Base-by-base conservation (phyloP, 2,113 vertebrate species). In the Lamprologus speciosus region DNA sequence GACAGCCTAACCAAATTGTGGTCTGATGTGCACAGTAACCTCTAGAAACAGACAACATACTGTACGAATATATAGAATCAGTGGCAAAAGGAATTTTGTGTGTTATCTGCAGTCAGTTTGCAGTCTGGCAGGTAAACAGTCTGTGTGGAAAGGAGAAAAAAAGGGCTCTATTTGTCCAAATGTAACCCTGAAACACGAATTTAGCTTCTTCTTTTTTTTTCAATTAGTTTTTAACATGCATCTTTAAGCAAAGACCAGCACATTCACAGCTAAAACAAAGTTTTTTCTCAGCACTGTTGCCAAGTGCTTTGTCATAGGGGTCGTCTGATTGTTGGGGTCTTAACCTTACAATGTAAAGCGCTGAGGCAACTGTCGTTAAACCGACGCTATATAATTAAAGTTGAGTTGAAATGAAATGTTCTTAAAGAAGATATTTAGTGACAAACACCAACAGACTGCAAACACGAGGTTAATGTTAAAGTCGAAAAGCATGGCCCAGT, bases 41-140 rank as follows among this genome's bases (percentile, higher is more conserved):
- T 50, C 6, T 28, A 47, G 21, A 47, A 28, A 75, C 70, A 75
- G 40, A 47, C 21, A 47, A 10, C 14, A 28, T 10, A 17, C 40
- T 7, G 23, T 28, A 3, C 26, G 0, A 0, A 75, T 47, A 19
- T 28, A 47, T 28, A 0, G 4, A 4, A 47, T 28, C 70, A 28
- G 3, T 12, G 0, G 42, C 70, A 17, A 75, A 40, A 42, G 4
- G 42, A 47, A 47, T 5, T 75, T 6, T 70, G 65, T 23, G 37
- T 70, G 7, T 16, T 42, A 42, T 70, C 23, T 70, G n/a, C n/a
- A 42, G 37, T 70, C 65, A 23, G 37, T 70, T 70, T 70, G 5
- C 37, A 70, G n/a, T 70, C 37, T 42, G 65, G 65, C 21, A 73
- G 70, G 42, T 31, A 50, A 75, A 31, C 23, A 2, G 8, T 45